Base-by-base conservation (phyloP, 1,140 invertebrate species). In the Lepeophtheirus salmonis region DNA sequence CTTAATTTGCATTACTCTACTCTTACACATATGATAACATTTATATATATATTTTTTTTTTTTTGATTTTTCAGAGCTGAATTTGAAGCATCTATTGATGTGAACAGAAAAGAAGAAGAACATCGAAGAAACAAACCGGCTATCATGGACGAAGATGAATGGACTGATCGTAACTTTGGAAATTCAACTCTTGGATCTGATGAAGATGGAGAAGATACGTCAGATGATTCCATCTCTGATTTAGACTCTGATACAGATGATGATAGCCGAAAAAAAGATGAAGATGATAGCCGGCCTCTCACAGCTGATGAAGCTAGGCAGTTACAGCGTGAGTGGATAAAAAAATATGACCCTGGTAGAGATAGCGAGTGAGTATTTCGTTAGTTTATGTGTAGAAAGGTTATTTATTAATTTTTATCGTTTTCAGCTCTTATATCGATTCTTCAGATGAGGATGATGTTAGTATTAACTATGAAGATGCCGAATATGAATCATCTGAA, bases 131-230 rank as follows among this genome's bases (percentile, higher is more conserved):
- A n/a, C 6, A 17, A 57, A 25, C 55, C 55, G 26, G 21, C 20
- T 16, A 57, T 57, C 55, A 86, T 89, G 70, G 86, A 90, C 67
- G 87, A 91, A 69, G 87, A 90, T 67, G 87, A 90, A 70, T 90
- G 85, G 86, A 90, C 86, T 0, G 86, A 89, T 65, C 78, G 84
- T 58, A 92, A 90, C 73, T 21, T 17, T 18, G 81, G 86, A 64
- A 80, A 82, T 53, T 82, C 80, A 6, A 74, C 79, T 41, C 80
- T 78, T 41, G 80, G 81, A 70, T 73, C 79, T 66, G 77, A 76
- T 0, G 81, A 83, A 65, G 84, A 85, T 59, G 51, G 55, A 1
- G 79, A 82, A 16, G 66, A 67, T 60, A 82, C 80, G 26, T 63
- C 60, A 12, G 65, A 67, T 12, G 65, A 65, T 22, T 41, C 61